Base-by-base conservation (phyloP, 2,797 vertebrate species). In the Trachurus trachurus region DNA sequence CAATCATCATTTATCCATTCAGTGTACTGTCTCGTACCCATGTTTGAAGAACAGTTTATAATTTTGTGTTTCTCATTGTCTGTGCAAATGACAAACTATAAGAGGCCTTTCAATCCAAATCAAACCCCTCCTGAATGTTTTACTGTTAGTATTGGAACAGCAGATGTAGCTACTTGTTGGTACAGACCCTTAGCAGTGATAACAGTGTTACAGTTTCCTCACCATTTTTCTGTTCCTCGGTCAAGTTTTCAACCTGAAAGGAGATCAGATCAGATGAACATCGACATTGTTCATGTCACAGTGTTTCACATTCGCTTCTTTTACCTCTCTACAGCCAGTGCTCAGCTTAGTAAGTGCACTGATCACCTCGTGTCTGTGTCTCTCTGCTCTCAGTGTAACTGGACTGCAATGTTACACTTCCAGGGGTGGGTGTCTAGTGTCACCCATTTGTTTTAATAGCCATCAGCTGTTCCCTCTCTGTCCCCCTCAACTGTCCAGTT, bases 151-250 rank as follows among this genome's bases (percentile, higher is more conserved):
- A 65, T 54, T 4, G 1, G 29, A 59, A 4, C 44, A 53, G 45
- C 9, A 49, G 22, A 7, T 37, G 44, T 12, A 34, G 15, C 3
- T 26, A 31, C 15, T 19, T 29, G 13, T 3, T 31, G 53, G 12
- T 21, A 19, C 52, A 45, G 17, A 29, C 50, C 8, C 19, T 4
- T 9, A 1, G 4, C 17, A 34, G n/a, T 54, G 16, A 29, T 65
- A n/a, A 19, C 22, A 42, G 37, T 1, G 11, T 39, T 17, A 26
- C 5, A 6, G 19, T 61, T 74, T 79, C 6, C 94, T 94, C 79
- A 96, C 95, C 95, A 92, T 95, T 96, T 93, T 96, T 96, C 83
- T 96, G 95, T 78, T 96, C 95, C 74, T 96, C 95, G 54, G 95
- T 96, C 82, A 96, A 86, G 90, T 96, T 96, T 83, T 96, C 95